Base-by-base conservation (phyloP, 2,113 vertebrate genomes). In the Rhinichthys klamathensis region DNA sequence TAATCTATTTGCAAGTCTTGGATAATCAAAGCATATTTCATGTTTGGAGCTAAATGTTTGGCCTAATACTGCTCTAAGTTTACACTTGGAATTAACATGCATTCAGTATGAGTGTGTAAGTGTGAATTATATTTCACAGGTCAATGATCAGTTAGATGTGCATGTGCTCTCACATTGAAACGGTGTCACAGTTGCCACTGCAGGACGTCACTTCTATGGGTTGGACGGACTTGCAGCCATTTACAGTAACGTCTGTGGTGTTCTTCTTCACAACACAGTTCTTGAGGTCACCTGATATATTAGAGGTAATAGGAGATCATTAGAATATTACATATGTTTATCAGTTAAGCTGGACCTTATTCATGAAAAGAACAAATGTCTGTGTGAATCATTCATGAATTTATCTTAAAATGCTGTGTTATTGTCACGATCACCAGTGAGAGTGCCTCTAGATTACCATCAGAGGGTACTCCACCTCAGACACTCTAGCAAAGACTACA, bases 171-270 rank as follows among this genome's bases (percentile, higher is more conserved):
- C 92, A 98, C 98, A 89, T 88, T 77, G 97, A 97, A 32, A 80
- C 93, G 1, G 93, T 89, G 0, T 92, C 93, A 90, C 98, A 99
- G 67, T 86, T 86, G 75, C 98, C 97, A 83, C 90, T 89, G 61
- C 97, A 99, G 30, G 93, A 93, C 2, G 93, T 89, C 75, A 98
- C 2, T 49, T 93, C 89, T 81, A 98, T 92, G 3, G 89, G 0
- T 0, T 65, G 35, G 13, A 89, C 38, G 7, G 96, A 95, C 35
- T 10, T 84, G 44, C 98, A 99, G 86, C 83, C 88, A 3, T 88
- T 75, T 0, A 86, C 56, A 3, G n/a, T 6, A 83, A 99, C 91
- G 49, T 93, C 70, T 0, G 90, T 95, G 75, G 70, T 85, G 21
- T 90, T 94, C 69, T 49, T 92, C 7, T 58, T 63, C 25, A 92